Evolutionary conservation across 2,888 invertebrate species (phyloP), one percentile per base, ranked within the genome.

Genomic region (Chymomyza amoena): DNA sequence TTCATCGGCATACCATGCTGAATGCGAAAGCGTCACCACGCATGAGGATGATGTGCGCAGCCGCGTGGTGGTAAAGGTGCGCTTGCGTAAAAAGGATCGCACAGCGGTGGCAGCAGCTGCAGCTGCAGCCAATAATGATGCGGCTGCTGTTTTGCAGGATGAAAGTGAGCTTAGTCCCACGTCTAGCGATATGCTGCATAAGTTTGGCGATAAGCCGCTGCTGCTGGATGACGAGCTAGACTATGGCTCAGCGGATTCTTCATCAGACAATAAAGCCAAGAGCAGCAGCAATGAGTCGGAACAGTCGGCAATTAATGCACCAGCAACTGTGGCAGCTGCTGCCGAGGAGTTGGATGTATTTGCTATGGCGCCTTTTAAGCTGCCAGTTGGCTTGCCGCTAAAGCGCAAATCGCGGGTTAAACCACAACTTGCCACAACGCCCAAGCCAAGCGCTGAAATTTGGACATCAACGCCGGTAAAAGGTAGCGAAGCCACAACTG

Each of bases 141-240:
- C 78, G 16, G 71, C 61, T 28, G 79, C 69, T 9, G 68, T 66
- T 6, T 69, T 13, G 81, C 54, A 89, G 32, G 92, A 91, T 57
- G 93, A 93, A 59, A 94, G 93, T 83, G 93, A 94, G 61, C 91
- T 94, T 36, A 92, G 91, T 70, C 90, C 91, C 51, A 87, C 89
- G 3, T 91, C 91, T 39, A 90, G 87, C 70, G 94, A 96, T 73
- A 94, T 96, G 6, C 94, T 96, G 0, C 96, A 96, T 89, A 95
- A 95, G 79, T 95, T 95, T 81, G 96, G 96, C 0, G 95, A 95
- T 73, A 94, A 94, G 77, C 96, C 96, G 1, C 90, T 96, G 52
- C 90, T 96, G 5, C 93, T 96, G 67, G 96, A 96, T 85, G 96
- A 96, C 89, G 96, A 96, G 83, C 90, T 96, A n/a, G 95, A 95